Evolutionary conservation across 2,113 vertebrate species (phyloP).

Genomic region (Motacilla tschutschensis): DNA sequence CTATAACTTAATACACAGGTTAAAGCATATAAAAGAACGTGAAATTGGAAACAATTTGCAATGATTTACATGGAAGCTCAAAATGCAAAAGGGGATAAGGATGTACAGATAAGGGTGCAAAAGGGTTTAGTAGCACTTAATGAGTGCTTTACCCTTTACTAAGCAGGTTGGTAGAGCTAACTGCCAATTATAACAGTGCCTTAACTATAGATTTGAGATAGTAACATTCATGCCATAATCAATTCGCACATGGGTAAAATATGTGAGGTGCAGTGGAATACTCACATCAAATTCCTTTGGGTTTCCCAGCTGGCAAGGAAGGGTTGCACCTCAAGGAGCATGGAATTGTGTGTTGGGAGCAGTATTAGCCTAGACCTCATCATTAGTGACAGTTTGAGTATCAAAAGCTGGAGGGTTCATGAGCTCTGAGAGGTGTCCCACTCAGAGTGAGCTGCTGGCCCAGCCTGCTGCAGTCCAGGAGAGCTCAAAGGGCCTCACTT

Average conservation of each 20-base stretch:
- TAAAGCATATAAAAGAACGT: neutral
- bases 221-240: neutral
- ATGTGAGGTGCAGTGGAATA: neutral
- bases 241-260: neutral
- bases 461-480: neutral
- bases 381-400: neutral
- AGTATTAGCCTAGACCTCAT: neutral
- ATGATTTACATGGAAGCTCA: neutral
- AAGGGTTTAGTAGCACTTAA: neutral
- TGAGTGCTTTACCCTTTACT: neutral
- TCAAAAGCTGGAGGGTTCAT: neutral
- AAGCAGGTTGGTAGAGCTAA: neutral
- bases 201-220: neutral
- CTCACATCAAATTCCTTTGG: neutral
- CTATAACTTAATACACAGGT: neutral
- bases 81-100: neutral
- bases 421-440: neutral
- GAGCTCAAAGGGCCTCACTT: neutral
- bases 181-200: neutral
- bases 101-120: neutral
- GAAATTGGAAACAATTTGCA: neutral
- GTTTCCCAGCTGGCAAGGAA: neutral
- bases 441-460: too few species aligned
- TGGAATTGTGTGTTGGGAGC: neutral
- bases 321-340: neutral